These are phyloP conservation scores for Myotis davidii DNA, from an alignment of 2,113 vertebrate genomes.

Conservation along the genomic window DNA sequence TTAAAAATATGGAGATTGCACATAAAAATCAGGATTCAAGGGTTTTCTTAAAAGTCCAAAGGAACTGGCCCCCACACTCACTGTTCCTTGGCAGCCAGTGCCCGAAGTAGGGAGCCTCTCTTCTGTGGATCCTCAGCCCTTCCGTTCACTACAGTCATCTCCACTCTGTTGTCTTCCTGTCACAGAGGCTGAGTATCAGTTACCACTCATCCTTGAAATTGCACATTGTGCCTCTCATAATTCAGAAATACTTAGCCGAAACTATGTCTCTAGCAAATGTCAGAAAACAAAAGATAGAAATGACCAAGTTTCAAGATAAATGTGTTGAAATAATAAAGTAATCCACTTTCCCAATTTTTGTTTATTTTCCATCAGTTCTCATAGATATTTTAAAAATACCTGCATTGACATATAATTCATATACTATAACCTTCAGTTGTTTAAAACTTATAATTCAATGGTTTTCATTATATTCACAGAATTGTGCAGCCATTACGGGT, in stretches of 20 bases:
- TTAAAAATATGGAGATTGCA: background rate
- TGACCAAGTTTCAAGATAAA: slow-evolving; percentile 9
- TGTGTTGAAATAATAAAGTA: background rate
- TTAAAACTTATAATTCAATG: background rate
- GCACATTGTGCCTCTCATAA: background rate
- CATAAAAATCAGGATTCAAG: background rate
- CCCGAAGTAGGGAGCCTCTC: background rate
- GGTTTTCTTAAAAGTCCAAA: background rate
- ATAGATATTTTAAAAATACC: background rate
- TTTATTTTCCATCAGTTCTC: background rate
- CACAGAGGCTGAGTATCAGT: background rate
- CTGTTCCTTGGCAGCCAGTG: accelerated
- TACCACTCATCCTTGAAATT: background rate
- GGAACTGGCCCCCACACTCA: background rate
- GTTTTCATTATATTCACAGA: background rate
- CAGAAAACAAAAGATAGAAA: background rate
- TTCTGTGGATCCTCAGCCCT: background rate
- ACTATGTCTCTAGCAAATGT: background rate
- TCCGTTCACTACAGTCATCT: background rate
- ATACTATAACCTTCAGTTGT: background rate
- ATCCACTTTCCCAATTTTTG: background rate
- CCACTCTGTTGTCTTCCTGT: background rate
- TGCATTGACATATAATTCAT: background rate
- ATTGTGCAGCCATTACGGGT: background rate
- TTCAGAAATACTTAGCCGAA: background rate